Conservation (phyloP, 2,797 vertebrate species). For the Rhinella marina region DNA sequence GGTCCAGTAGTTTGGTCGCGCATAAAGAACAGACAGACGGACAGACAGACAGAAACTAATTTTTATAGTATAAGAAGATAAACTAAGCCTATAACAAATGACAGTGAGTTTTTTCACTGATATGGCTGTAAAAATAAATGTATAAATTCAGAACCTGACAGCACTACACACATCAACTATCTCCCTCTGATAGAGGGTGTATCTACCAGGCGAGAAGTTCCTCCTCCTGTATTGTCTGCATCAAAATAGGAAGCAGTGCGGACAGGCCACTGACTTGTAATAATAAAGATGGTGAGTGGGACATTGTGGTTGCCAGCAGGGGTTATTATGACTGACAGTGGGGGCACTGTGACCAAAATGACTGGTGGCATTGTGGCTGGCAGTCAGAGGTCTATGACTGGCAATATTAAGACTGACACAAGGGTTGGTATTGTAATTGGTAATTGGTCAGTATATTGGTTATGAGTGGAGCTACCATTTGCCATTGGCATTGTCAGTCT, state of each 20-base stretch:
- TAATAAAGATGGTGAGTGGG: neutral
- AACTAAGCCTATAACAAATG: neutral
- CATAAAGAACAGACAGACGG: too few species aligned
- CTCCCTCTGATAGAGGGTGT: too few species aligned
- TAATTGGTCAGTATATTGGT: neutral
- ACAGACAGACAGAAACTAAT: too few species aligned
- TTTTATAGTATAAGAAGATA: too few species aligned
- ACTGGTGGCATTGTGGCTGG: neutral
- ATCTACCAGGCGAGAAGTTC: too few species aligned
- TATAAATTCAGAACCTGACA: too few species aligned
- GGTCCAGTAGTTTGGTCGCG: too few species aligned
- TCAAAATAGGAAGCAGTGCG: too few species aligned
- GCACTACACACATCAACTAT: too few species aligned
- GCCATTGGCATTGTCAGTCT: neutral
- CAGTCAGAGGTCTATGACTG: neutral
- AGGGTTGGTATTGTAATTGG: neutral
- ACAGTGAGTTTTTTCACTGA: too few species aligned
- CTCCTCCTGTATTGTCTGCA: too few species aligned
- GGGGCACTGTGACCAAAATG: neutral
- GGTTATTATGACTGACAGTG: neutral
- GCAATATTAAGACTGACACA: neutral
- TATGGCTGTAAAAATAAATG: too few species aligned
- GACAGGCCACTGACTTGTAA: neutral
- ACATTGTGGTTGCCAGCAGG: neutral
- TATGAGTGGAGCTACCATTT: neutral